A percentile compares a stretch with the other conserved stretches of the same genome.
phyloP scores from a whole-genome alignment of 2,113 vertebrate genomes.

The Oryzias melastigma region DNA sequence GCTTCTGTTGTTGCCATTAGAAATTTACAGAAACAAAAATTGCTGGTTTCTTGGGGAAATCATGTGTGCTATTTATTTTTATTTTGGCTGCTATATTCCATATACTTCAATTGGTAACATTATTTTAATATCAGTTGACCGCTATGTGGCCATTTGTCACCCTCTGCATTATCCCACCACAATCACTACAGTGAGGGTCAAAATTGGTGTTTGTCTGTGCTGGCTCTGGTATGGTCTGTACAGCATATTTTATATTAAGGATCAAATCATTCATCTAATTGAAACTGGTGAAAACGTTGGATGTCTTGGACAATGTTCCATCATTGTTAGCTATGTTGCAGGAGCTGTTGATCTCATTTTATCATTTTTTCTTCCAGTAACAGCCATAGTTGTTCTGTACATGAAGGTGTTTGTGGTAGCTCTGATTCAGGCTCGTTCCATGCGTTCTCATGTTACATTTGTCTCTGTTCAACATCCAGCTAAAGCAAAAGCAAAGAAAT shows the following conservation, averaged over 20 bases:
- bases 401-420: constrained; percentile 34
- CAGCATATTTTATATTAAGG: not conserved
- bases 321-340: constrained; percentile 6
- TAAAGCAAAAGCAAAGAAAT: not conserved
- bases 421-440: constrained; percentile 48
- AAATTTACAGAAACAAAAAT: not conserved
- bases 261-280: not conserved
- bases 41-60: constrained; percentile 28
- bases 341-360: constrained; percentile 32
- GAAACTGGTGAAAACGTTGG: not conserved
- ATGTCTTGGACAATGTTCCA: constrained; percentile 20
- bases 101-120: constrained; percentile 33
- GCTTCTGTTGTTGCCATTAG: constrained; percentile 79
- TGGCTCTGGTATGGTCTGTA: constrained; percentile 30
- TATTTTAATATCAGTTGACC: constrained; percentile 5
- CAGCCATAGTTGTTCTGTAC: constrained; percentile 33
- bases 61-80: constrained; percentile 19
- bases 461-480: not conserved
- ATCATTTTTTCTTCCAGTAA: constrained; percentile 20
- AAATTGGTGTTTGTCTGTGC: constrained; percentile 13
- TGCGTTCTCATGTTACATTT: not conserved
- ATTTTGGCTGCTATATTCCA: not conserved
- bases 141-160: not conserved
- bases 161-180: not conserved
- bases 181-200: constrained; percentile 19